A percentile compares a stretch with the other conserved stretches of the same genome.
These are phyloP conservation scores for Seriola rivoliana DNA, from an alignment of 2,113 vertebrate genomes.

Conservation along the genomic window DNA sequence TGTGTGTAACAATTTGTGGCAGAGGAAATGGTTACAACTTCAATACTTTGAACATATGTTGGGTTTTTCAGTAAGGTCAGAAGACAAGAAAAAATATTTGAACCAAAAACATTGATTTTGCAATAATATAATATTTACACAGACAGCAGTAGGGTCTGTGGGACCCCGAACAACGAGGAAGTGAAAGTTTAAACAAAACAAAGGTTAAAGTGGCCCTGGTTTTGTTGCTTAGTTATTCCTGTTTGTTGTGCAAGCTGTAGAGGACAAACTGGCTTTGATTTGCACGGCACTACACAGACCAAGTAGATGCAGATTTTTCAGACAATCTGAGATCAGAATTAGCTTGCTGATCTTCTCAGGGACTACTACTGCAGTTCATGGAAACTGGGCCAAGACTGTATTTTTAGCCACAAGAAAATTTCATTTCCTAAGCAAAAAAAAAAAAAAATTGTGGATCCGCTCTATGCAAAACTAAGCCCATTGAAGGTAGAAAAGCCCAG, in stretches of 20 bases:
- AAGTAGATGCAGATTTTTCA: slow-evolving; percentile 10
- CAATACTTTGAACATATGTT: not conserved
- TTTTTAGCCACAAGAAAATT: slow-evolving; percentile 53
- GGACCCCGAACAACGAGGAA: not conserved
- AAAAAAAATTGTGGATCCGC: not conserved
- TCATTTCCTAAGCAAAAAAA: slow-evolving; percentile 36
- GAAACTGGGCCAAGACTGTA: slow-evolving; percentile 58
- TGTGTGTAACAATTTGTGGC: too few species aligned
- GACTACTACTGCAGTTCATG: slow-evolving; percentile 34
- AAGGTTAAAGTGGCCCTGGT: not conserved
- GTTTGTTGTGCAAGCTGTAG: not conserved
- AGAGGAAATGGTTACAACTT: not conserved
- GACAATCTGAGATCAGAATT: slow-evolving; percentile 21
- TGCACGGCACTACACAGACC: slow-evolving; percentile 9
- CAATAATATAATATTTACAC: not conserved
- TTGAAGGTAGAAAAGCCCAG: slow-evolving; percentile 6
- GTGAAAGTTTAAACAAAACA: not conserved
- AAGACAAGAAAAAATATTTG: not conserved
- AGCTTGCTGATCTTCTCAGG: slow-evolving; percentile 13
- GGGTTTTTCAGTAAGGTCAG: too few species aligned
- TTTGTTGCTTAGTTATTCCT: not conserved
- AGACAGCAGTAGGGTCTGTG: not conserved
- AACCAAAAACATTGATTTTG: not conserved
- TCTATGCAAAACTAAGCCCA: slow-evolving; percentile 6
- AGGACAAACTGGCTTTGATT: slow-evolving; percentile 2